A percentile compares a stretch with the other conserved stretches of the same genome.
Conservation (phyloP, 2,888 invertebrate genomes). For the Dinocampus coccinellae region DNA sequence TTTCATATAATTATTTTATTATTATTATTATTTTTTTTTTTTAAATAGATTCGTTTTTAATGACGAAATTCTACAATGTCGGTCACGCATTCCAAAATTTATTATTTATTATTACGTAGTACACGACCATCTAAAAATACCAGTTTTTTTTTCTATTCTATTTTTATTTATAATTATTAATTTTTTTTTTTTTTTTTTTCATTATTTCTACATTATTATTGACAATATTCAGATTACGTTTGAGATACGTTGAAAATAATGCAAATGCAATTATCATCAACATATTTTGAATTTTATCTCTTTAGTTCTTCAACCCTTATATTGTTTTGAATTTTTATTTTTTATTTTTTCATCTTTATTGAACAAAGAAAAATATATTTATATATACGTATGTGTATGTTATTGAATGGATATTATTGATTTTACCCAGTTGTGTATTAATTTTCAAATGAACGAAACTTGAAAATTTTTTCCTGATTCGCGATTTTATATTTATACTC, state of each 20-base stretch:
- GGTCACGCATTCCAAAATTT: slow-evolving; percentile 11
- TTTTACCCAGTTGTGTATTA: background rate
- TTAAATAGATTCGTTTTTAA: slow-evolving; percentile 25
- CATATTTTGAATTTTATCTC: background rate
- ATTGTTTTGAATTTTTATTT: background rate
- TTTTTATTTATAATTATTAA: slow-evolving; percentile 11
- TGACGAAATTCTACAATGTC: slow-evolving; percentile 23
- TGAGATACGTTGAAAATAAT: slow-evolving; percentile 41
- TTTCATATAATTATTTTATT: no score
- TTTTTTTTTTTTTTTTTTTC: slow-evolving; percentile 31
- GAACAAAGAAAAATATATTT: background rate
- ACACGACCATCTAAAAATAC: slow-evolving; percentile 37
- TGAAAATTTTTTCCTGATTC: background rate
- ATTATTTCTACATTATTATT: background rate
- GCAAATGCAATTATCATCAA: slow-evolving; percentile 26
- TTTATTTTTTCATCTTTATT: background rate
- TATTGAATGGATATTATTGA: background rate
- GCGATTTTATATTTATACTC: slow-evolving; percentile 7
- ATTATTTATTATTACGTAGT: slow-evolving; percentile 37
- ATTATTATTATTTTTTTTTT: background rate
- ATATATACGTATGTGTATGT: background rate
- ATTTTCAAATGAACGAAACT: background rate
- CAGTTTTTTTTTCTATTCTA: background rate
- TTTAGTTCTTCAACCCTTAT: no score
- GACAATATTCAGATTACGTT: slow-evolving; percentile 28